A percentile compares a stretch with the other conserved stretches of the same genome.
phyloP scores from a whole-genome alignment of 2,888 invertebrate genomes.

The Lasioglossum lativentre region DNA sequence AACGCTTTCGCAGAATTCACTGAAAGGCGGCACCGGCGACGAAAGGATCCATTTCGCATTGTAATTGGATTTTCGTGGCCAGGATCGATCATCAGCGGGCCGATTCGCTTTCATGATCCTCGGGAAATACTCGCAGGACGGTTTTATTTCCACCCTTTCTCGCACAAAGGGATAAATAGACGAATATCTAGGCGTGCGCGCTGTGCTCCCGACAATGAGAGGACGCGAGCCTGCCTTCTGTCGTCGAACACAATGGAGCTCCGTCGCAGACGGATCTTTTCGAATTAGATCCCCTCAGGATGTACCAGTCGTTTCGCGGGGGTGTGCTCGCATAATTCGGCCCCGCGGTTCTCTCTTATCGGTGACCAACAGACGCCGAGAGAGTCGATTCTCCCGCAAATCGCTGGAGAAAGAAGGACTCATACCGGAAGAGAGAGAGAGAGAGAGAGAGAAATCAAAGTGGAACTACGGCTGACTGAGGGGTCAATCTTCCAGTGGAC shows the following conservation, averaged over 20 bases:
- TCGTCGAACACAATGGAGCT: slow-evolving; percentile 51
- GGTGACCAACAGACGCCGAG: slow-evolving; percentile 5
- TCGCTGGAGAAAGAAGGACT: background rate
- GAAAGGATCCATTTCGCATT: background rate
- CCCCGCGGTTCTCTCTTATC: background rate
- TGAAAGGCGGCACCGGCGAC: background rate
- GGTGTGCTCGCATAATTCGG: background rate
- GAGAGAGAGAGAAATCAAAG: background rate
- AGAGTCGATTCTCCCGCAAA: background rate
- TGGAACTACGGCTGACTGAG: background rate
- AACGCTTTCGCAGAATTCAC: background rate
- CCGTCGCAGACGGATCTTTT: slow-evolving; percentile 70
- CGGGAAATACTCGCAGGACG: slow-evolving; percentile 47
- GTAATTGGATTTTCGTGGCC: slow-evolving; percentile 48
- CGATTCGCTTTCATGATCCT: slow-evolving; percentile 52
- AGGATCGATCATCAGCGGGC: slow-evolving; percentile 57
- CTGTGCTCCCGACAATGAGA: slow-evolving; percentile 59
- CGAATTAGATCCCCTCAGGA: slow-evolving; percentile 73
- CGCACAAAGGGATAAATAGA: slow-evolving; percentile 66
- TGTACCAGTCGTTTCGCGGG: background rate
- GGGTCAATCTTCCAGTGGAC: background rate
- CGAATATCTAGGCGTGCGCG: slow-evolving; percentile 35
- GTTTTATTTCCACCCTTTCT: slow-evolving; percentile 58
- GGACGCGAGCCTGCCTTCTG: slow-evolving; percentile 44
- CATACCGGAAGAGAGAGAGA: background rate